Evolutionary conservation across 2,797 vertebrate genomes (phyloP).

Genomic region (Platyrinchus mystaceus): DNA sequence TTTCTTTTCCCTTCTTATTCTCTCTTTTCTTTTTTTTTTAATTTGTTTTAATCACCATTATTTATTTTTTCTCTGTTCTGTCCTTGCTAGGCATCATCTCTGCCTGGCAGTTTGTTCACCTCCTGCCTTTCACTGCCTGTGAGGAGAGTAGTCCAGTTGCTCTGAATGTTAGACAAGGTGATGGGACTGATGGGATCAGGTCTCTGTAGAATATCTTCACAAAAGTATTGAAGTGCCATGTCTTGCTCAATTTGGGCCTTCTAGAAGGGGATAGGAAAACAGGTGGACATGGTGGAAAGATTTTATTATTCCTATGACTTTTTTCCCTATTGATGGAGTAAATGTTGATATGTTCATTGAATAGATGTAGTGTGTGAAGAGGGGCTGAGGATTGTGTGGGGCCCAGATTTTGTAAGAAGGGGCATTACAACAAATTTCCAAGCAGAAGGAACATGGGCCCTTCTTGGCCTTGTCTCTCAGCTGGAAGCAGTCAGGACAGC

Average conservation of each 20-base stretch:
- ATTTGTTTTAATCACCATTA: neutral
- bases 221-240: neutral
- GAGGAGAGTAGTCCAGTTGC: neutral
- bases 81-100: neutral
- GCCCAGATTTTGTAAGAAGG: neutral
- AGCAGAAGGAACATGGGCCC: neutral
- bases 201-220: neutral
- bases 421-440: neutral
- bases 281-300: neutral
- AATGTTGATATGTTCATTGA: neutral
- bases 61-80: neutral
- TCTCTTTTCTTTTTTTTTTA: neutral
- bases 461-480: neutral
- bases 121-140: neutral
- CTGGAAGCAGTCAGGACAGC: neutral
- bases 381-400: neutral
- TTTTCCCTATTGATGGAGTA: neutral
- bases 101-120: neutral
- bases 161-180: neutral
- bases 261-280: neutral
- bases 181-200: neutral
- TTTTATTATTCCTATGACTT: neutral
- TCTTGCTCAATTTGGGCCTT: neutral
- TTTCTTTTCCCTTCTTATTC: neutral
- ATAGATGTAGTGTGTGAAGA: neutral